These are phyloP conservation scores for Microplitis demolitor DNA, from an alignment of 1,140 invertebrate species.

Conservation along the genomic window DNA sequence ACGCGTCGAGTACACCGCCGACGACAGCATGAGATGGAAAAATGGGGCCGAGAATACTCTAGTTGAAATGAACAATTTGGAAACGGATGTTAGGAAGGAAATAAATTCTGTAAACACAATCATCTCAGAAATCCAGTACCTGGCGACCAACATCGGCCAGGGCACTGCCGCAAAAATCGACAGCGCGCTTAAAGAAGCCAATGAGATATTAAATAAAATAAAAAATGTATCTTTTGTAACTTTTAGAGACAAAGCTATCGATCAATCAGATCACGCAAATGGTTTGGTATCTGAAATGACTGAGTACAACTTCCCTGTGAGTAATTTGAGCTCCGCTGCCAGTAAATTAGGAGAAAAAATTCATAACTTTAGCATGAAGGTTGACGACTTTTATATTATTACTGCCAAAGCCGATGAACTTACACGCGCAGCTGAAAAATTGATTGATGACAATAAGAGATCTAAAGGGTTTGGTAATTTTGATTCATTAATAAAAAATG, in stretches of 20 bases:
- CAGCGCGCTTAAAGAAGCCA: constrained; percentile 74
- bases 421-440: constrained; percentile 66
- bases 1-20: constrained; percentile 59
- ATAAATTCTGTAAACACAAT: constrained; percentile 63
- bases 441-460: constrained; percentile 65
- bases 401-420: constrained; percentile 67
- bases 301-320: constrained; percentile 70
- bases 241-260: constrained; percentile 61
- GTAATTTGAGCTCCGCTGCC: constrained; percentile 64
- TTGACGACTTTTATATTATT: constrained; percentile 76
- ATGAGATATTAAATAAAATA: constrained; percentile 72
- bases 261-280: constrained; percentile 67
- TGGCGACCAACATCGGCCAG: constrained; percentile 70
- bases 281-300: constrained; percentile 71
- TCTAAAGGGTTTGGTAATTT: constrained; percentile 45
- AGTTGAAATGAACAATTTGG: constrained; percentile 62
- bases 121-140: constrained; percentile 69
- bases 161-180: constrained; percentile 76
- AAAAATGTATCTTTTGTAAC: constrained; percentile 64
- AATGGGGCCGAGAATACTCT: constrained; percentile 63
- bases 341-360: constrained; percentile 65
- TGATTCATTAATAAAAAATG: constrained; percentile 53
- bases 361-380: constrained; percentile 67
- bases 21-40: constrained; percentile 62
- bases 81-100: constrained; percentile 61